Percentiles rank a stretch among this genome's conserved stretches.
Conservation (phyloP, 1,140 invertebrate genomes). For the Drosophila yakuba region DNA sequence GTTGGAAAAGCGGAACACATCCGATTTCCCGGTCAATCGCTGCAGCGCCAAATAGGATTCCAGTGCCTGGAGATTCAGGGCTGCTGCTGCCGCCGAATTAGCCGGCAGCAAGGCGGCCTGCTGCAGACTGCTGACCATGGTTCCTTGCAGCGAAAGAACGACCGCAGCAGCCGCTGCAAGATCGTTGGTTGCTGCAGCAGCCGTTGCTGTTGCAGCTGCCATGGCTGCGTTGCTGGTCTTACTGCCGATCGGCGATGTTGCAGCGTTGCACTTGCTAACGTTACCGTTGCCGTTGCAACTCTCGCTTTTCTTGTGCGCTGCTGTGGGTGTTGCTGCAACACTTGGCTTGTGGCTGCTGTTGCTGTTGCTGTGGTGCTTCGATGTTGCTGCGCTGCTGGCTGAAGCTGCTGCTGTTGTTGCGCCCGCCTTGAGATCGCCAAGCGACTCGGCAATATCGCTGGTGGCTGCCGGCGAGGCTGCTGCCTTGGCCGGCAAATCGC, state of each 20-base stretch:
- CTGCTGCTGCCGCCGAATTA: constrained; percentile 91
- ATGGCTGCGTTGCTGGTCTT: constrained; percentile 64
- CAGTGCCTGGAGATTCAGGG: constrained; percentile 91
- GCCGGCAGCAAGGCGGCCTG: constrained; percentile 91
- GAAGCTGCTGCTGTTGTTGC: constrained; percentile 12
- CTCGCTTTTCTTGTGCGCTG: constrained; percentile 11
- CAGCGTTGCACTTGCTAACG: constrained; percentile 16
- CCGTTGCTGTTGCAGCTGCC: constrained; percentile 66
- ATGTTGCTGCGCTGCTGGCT: constrained; percentile 16
- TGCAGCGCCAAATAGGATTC: constrained; percentile 93
- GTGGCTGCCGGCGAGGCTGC: constrained; percentile 15
- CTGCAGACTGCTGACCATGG: constrained; percentile 90
- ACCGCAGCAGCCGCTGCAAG: constrained; percentile 85
- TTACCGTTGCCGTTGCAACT: constrained; percentile 19
- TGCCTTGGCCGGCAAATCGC: constrained; percentile 27
- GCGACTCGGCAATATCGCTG: constrained; percentile 17
- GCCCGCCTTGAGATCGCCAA: constrained; percentile 25
- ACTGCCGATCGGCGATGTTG: constrained; percentile 13
- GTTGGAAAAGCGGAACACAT: constrained; percentile 71
- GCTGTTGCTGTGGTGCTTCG: constrained; percentile 11
- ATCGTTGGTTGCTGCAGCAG: constrained; percentile 75
- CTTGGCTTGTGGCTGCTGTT: constrained; percentile 13
- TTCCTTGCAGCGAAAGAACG: constrained; percentile 90
- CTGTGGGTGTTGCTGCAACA: constrained; percentile 16
- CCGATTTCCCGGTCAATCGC: constrained; percentile 86